phyloP scores from a whole-genome alignment of 2,888 invertebrate species.

The Busseola fusca region DNA sequence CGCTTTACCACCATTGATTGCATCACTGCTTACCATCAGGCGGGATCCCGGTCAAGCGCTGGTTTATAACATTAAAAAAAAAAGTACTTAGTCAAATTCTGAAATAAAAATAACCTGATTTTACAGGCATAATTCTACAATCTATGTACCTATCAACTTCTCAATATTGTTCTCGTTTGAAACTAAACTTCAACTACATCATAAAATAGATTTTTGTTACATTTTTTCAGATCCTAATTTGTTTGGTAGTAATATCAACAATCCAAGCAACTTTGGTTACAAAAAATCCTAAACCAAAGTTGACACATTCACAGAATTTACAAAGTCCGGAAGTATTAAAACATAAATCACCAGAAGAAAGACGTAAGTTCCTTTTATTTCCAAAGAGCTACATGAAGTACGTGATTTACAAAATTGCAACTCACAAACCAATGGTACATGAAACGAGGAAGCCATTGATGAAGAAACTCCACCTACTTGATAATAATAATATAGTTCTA shows the following conservation, averaged over 20 bases:
- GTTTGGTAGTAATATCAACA: slow-evolving; percentile 20
- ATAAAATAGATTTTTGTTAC: too few species aligned
- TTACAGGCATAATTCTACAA: too few species aligned
- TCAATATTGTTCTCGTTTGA: neutral
- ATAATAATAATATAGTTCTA: slow-evolving; percentile 6
- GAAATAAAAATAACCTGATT: too few species aligned
- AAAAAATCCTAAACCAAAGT: slow-evolving; percentile 33
- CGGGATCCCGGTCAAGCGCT: too few species aligned
- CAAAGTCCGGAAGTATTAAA: slow-evolving; percentile 1
- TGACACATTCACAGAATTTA: neutral
- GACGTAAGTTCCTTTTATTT: slow-evolving; percentile 61
- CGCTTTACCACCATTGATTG: too few species aligned
- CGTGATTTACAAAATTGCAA: slow-evolving; percentile 40
- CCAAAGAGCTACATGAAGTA: slow-evolving; percentile 66
- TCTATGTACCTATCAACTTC: neutral
- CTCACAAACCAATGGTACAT: slow-evolving; percentile 27
- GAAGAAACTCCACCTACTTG: slow-evolving; percentile 52
- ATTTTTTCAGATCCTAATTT: slow-evolving; percentile 46
- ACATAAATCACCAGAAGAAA: slow-evolving; percentile 50
- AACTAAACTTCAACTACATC: neutral
- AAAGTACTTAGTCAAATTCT: too few species aligned
- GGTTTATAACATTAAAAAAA: too few species aligned
- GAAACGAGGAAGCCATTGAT: slow-evolving; percentile 59
- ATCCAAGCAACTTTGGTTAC: slow-evolving; percentile 16
- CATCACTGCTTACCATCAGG: too few species aligned